Evolutionary conservation across 2,797 vertebrate species (phyloP), one percentile per base, ranked within the genome.

Genomic region (Hydrocynus forskahlii): DNA sequence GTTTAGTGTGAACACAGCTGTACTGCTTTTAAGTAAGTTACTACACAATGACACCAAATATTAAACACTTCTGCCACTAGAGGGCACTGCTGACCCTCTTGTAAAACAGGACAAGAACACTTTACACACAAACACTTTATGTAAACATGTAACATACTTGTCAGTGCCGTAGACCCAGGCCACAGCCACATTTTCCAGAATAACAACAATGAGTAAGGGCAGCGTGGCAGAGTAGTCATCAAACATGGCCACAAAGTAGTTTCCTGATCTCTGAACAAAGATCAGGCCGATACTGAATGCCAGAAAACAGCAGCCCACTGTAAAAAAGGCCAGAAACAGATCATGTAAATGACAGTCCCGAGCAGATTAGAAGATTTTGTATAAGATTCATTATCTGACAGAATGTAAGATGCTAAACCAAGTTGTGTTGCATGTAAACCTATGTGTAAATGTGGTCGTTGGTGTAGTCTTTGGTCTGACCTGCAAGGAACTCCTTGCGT

Each of bases 191-290:
- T 98, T 99, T 90, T 99, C 97, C 93, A 99, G 92, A 76, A 97
- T 90, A 54, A 99, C 97, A 54, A 99, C 95, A 16, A 99, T 95
- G 74, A 99, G 94, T 83, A 99, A 92, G 10, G 98, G 98, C 85
- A 99, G 78, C 2, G 97, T 98, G 52, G 97, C 97, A 19, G 97
- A 98, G 89, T 99, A 99, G 89, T 99, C 98, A 85, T 99, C 98
- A 83, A 99, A 99, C 97, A 99, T 99, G 0, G 96, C 92, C 88
- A 99, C 97, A 70, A 95, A 99, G 91, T 99, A 99, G 93, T 97
- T 99, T 90, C 98, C 97, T 81, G 97, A 99, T 75, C 94, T 95
- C 84, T 99, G 98, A 54, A 99, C 97, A 81, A 99, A 99, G 73
- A 98, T 88, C 75, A 99, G 94, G 48, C 98, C 98, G 70, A 98